These are phyloP conservation scores for Trachemys scripta DNA, from an alignment of 2,113 vertebrate species.

Conservation along the genomic window DNA sequence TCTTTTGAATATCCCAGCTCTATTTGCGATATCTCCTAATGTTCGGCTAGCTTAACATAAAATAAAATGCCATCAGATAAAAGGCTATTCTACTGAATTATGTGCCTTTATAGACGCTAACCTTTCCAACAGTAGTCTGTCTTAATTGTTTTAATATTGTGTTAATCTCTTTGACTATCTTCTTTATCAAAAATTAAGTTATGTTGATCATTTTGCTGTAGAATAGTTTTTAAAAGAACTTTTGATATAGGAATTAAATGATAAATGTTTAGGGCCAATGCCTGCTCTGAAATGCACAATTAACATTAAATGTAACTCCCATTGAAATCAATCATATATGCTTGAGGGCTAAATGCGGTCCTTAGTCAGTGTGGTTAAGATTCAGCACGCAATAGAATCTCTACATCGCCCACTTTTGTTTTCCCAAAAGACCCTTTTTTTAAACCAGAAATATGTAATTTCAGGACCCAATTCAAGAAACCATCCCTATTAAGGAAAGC, in stretches of 20 bases:
- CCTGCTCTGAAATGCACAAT: background rate
- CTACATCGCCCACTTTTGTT: slow-evolving; percentile 2
- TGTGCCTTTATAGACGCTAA: background rate
- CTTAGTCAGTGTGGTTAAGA: slow-evolving; percentile 2
- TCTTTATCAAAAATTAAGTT: background rate
- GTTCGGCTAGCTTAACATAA: slow-evolving; percentile 4
- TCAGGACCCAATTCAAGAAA: slow-evolving; percentile 10
- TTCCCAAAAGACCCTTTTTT: slow-evolving; percentile 6
- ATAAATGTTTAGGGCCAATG: slow-evolving; percentile 2
- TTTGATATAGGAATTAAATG: background rate
- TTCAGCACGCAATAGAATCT: background rate
- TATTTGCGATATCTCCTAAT: slow-evolving; percentile 14
- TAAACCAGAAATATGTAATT: background rate
- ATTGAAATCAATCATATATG: background rate
- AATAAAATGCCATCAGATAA: slow-evolving; percentile 24
- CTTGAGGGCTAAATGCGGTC: background rate
- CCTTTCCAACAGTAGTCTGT: background rate
- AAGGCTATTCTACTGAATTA: background rate
- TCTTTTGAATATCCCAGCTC: slow-evolving; percentile 11
- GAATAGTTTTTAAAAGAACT: background rate
- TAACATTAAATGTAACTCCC: background rate
- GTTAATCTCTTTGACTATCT: background rate
- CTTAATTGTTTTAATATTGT: slow-evolving; percentile 4
- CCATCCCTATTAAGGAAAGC: background rate
- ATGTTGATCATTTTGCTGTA: background rate